These are phyloP conservation scores for Calliopum simillimum DNA, from an alignment of 2,888 invertebrate genomes.

Conservation along the genomic window DNA sequence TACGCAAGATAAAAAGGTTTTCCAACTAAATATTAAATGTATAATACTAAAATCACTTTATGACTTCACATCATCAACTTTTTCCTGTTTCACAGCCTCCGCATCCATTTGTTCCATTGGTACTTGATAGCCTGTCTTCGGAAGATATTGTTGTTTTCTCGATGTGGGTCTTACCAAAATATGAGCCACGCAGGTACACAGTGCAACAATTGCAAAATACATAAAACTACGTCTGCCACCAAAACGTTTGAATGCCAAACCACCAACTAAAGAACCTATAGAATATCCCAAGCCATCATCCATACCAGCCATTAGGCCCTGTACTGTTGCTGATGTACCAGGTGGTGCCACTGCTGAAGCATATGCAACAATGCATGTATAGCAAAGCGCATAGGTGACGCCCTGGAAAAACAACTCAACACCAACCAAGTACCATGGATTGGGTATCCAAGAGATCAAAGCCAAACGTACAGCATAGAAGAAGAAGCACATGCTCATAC, in stretches of 20 bases:
- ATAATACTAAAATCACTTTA: too few species aligned
- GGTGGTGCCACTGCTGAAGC: slow-evolving; percentile 76
- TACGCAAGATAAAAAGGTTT: too few species aligned
- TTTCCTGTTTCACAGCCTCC: slow-evolving; percentile 7
- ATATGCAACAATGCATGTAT: slow-evolving; percentile 82
- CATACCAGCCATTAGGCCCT: slow-evolving; percentile 89
- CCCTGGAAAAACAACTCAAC: slow-evolving; percentile 87
- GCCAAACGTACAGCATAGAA: slow-evolving; percentile 81
- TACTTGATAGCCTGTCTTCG: slow-evolving; percentile 56
- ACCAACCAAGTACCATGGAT: slow-evolving; percentile 85
- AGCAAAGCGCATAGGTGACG: slow-evolving; percentile 87
- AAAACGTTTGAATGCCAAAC: slow-evolving; percentile 74
- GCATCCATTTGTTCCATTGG: slow-evolving; percentile 54
- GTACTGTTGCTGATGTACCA: slow-evolving; percentile 86
- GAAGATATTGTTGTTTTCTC: slow-evolving; percentile 60
- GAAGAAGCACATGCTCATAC: slow-evolving; percentile 81
- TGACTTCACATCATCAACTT: too few species aligned
- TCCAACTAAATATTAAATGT: too few species aligned
- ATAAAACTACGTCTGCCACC: slow-evolving; percentile 73
- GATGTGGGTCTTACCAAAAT: slow-evolving; percentile 62
- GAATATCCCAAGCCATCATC: slow-evolving; percentile 87
- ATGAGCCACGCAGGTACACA: slow-evolving; percentile 64
- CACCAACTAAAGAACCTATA: slow-evolving; percentile 80
- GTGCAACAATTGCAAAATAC: slow-evolving; percentile 66
- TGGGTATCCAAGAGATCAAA: slow-evolving; percentile 79